Percentiles rank a stretch among this genome's conserved stretches.
These are phyloP conservation scores for Brenthis hecate DNA, from an alignment of 2,888 invertebrate species.

Conservation along the genomic window DNA sequence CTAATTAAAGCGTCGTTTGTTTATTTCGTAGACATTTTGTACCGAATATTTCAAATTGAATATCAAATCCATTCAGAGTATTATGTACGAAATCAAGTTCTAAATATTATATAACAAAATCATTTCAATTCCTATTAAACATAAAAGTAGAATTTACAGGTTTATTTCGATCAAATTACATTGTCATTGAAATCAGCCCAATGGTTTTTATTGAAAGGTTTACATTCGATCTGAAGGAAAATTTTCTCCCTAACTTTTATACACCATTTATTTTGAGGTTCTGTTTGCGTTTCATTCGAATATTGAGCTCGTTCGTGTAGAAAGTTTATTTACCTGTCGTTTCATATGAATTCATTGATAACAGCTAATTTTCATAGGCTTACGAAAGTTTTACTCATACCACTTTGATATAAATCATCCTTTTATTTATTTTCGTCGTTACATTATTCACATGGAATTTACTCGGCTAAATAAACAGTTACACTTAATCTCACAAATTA, in stretches of 20 bases:
- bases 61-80: not conserved
- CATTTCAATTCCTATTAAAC: conserved; percentile 30
- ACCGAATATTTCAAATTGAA: conserved; percentile 6
- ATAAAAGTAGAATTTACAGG: conserved; percentile 30
- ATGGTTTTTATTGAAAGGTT: conserved; percentile 46
- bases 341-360: conserved; percentile 53
- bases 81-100: conserved; percentile 3
- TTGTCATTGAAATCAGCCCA: conserved; percentile 41
- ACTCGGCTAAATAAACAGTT: too few relatives aligned
- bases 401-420: not conserved
- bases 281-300: conserved; percentile 63
- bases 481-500: too few relatives aligned
- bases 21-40: conserved; percentile 11
- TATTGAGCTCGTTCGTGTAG: conserved; percentile 55
- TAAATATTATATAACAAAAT: not conserved
- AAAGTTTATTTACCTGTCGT: conserved; percentile 64
- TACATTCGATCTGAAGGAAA: conserved; percentile 46
- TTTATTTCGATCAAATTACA: conserved; percentile 39
- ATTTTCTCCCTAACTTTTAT: conserved; percentile 51
- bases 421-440: not conserved
- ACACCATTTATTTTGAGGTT: conserved; percentile 61
- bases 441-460: too few relatives aligned
- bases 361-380: conserved; percentile 22
- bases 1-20: conserved; percentile 12
- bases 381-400: not conserved